These are phyloP conservation scores for Cephus pygmeus DNA, from an alignment of 2,888 invertebrate genomes.

Conservation along the genomic window DNA sequence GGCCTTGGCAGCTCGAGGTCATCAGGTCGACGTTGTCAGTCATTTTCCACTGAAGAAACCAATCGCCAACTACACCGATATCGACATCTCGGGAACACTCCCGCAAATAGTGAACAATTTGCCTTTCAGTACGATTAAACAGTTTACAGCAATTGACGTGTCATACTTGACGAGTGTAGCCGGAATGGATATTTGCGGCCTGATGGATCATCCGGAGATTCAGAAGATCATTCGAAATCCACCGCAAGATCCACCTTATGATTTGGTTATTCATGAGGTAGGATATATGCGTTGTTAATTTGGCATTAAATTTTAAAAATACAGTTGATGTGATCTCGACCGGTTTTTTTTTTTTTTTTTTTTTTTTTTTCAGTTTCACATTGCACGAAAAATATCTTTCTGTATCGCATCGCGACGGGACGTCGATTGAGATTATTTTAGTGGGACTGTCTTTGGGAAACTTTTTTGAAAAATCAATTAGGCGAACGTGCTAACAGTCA, in stretches of 20 bases:
- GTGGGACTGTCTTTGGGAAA: not conserved
- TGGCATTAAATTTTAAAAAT: too few relatives aligned
- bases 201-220: conserved; percentile 28
- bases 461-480: too few relatives aligned
- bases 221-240: conserved; percentile 34
- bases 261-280: conserved; percentile 39
- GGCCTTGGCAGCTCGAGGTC: conserved; percentile 66
- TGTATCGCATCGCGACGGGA: not conserved
- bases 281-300: not conserved
- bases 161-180: not conserved
- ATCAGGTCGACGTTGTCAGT: conserved; percentile 65
- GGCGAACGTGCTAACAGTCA: too few relatives aligned
- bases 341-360: too few relatives aligned
- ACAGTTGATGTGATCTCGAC: too few relatives aligned
- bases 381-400: too few relatives aligned
- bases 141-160: not conserved
- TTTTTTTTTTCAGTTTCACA: fast-evolving
- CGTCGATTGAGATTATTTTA: not conserved
- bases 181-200: conserved; percentile 29
- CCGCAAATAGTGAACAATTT: conserved; percentile 46
- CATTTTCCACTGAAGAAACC: conserved; percentile 51
- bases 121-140: conserved; percentile 25
- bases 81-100: conserved; percentile 39
- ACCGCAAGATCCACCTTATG: conserved; percentile 34
- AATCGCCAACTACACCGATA: conserved; percentile 49